phyloP scores from a whole-genome alignment of 2,797 vertebrate species.

The Hylomyscus alleni region DNA sequence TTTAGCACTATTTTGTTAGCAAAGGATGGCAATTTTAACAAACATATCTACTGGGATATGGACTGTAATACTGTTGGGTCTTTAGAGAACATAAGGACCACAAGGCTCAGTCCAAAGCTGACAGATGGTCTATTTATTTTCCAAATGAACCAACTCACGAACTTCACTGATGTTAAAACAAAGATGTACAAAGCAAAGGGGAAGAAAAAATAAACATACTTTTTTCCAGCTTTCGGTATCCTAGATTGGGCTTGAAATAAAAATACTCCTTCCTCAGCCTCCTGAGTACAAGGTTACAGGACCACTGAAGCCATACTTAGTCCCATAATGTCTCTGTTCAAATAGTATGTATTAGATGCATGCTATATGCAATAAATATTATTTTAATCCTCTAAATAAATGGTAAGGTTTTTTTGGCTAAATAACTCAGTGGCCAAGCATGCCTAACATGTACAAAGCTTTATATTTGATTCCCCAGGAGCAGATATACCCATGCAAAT shows the following conservation, averaged over 20 bases:
- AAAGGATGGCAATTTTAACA: not conserved
- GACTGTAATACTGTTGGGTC: not conserved
- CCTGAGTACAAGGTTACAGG: not conserved
- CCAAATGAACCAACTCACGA: not conserved
- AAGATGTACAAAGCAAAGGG: not conserved
- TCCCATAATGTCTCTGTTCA: not conserved
- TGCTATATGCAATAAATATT: not conserved
- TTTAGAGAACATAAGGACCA: not conserved
- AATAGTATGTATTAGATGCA: not conserved
- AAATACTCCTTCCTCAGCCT: not conserved
- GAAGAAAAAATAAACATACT: not conserved
- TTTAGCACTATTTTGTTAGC: not conserved
- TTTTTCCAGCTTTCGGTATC: not conserved
- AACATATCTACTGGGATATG: not conserved
- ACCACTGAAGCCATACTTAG: not conserved
- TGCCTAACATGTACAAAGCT: not conserved
- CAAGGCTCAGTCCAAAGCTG: not conserved
- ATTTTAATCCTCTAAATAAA: slow-evolving; percentile 38
- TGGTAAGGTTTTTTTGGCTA: not conserved
- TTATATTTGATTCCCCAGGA: not conserved
- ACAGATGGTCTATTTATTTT: not conserved
- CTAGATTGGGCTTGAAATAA: not conserved
- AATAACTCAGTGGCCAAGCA: not conserved
- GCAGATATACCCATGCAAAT: not conserved
- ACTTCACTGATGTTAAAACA: not conserved